Percentiles rank a stretch among this genome's conserved stretches.
phyloP scores from a whole-genome alignment of 2,113 vertebrate species.

The Equus przewalskii region DNA sequence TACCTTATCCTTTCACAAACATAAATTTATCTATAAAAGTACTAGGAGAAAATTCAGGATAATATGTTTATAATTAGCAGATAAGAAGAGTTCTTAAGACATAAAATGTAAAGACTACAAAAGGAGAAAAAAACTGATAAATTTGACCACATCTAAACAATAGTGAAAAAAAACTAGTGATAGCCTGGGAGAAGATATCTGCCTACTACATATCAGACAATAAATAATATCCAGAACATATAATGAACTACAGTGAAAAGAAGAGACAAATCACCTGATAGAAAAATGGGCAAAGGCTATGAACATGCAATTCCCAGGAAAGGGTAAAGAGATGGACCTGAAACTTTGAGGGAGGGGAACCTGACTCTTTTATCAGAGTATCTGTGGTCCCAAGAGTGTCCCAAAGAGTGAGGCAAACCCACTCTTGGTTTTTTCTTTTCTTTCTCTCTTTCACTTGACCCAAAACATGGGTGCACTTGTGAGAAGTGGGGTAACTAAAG shows the following conservation, averaged over 20 bases:
- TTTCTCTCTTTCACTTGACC: not conserved
- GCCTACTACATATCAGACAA: not conserved
- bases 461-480: not conserved
- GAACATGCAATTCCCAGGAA: not conserved
- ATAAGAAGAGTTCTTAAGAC: conserved; percentile 7
- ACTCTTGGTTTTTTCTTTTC: not conserved
- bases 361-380: not conserved
- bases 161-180: not conserved
- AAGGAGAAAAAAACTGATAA: not conserved
- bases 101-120: not conserved
- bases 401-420: not conserved
- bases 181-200: not conserved
- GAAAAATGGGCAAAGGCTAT: not conserved
- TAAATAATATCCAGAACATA: conserved; percentile 30
- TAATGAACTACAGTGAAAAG: not conserved
- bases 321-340: not conserved
- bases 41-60: not conserved
- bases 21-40: conserved; percentile 5
- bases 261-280: not conserved
- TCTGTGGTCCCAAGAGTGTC: not conserved
- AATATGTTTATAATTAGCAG: conserved; percentile 30
- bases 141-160: not conserved
- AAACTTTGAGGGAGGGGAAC: not conserved
- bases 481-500: not conserved
- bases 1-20: not conserved